These are phyloP conservation scores for Corbicula japonica DNA, from an alignment of 2,888 invertebrate genomes.

Conservation along the genomic window DNA sequence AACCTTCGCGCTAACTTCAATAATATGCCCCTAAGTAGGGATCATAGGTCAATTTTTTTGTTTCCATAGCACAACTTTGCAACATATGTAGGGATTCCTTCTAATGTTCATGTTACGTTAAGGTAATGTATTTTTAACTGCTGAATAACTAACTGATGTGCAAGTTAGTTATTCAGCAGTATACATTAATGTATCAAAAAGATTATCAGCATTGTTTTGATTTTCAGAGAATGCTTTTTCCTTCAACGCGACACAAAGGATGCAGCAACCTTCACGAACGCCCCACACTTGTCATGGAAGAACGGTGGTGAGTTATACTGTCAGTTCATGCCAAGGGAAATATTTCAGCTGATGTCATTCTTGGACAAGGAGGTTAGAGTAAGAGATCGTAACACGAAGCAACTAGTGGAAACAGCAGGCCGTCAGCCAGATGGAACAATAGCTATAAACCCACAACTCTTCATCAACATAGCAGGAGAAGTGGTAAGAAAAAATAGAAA, in stretches of 20 bases:
- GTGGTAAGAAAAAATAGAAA: too few species aligned
- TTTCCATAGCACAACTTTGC: too few species aligned
- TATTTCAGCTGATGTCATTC: background rate
- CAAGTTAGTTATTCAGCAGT: background rate
- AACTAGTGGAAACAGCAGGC: constrained; percentile 2
- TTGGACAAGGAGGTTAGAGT: constrained; percentile 3
- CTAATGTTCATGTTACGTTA: too few species aligned
- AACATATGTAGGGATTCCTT: background rate
- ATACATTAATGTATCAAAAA: constrained; percentile 6
- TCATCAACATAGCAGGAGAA: constrained; percentile 12
- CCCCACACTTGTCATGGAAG: constrained; percentile 2
- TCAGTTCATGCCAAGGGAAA: background rate
- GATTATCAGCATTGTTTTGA: background rate
- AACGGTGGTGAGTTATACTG: constrained; percentile 21
- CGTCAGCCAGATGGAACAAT: constrained; percentile 5
- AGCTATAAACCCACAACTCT: constrained; percentile 9
- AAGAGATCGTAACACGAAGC: background rate
- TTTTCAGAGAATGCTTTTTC: constrained; percentile 11
- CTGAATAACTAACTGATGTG: background rate
- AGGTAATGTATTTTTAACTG: too few species aligned
- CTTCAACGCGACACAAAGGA: constrained; percentile 6
- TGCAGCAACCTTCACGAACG: constrained; percentile 5
- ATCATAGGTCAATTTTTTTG: too few species aligned
- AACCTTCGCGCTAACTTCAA: too few species aligned
- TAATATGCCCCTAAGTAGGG: too few species aligned